Evolutionary conservation across 2,888 invertebrate species (phyloP), one percentile per base, ranked within the genome.

Genomic region (Stenchaetothrips biformis): DNA sequence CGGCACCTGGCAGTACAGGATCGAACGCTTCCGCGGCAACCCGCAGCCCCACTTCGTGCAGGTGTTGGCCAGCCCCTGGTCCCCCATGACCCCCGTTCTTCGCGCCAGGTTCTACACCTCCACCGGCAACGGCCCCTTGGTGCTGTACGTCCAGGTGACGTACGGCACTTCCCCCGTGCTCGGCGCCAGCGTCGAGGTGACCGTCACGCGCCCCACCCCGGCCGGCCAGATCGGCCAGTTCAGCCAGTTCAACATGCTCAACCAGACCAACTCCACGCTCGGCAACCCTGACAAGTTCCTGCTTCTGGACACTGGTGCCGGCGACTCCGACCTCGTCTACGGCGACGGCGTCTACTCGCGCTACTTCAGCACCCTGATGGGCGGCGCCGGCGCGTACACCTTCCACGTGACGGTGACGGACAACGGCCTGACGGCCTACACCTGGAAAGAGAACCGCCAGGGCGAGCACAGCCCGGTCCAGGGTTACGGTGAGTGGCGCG

Each of bases 281-380:
- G 82, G 84, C 80, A 84, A 83, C 80, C n/a, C n/a, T n/a, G 86
- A 86, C 82, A 88, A 85, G 80, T 86, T 90, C 79, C 88, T 89
- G 82, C 85, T 91, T 2, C 85, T 89, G 79, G 92, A 91, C 85
- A 89, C 89, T 78, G 92, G 91, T 13, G 88, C 89, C 83, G 91
- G 91, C 82, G 92, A 92, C 86, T 91, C 92, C 0, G 92, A 92
- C 85, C 88, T 92, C 48, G 89, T 89, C 37, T 89, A 88, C 85
- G 90, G 90, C 0, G 92, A 92, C 85, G 92, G 92, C 0, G 88
- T 92, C 16, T 92, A 92, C 84, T 90, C 91, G 0, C 87, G 91
- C 78, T 91, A 91, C 84, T 90, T 90, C 83, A 88, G 87, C 82
- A 88, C 89, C n/a, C 86, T 86, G 7, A 85, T 86, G 37, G 86